Conservation (phyloP, 92 coral and sea anemone species). For the Isaurus tuberculatus region DNA sequence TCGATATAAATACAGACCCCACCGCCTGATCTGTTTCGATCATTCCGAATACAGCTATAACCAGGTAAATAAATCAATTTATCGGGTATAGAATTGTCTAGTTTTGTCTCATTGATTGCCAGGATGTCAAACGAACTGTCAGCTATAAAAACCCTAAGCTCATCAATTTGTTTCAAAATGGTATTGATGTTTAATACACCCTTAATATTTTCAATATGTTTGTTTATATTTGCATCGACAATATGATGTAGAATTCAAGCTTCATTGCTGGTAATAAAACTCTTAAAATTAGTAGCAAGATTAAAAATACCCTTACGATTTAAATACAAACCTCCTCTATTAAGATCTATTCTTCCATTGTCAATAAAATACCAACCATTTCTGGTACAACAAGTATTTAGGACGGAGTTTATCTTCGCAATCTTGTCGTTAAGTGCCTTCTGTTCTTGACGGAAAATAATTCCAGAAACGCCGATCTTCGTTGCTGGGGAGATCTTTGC, state of each 20-base stretch:
- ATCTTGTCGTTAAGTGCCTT: constrained; percentile 23
- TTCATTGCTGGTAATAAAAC: background rate
- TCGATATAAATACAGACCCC: constrained; percentile 42
- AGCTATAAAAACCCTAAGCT: constrained; percentile 16
- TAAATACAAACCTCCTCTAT: background rate
- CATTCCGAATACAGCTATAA: constrained; percentile 41
- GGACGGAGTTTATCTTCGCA: constrained; percentile 19
- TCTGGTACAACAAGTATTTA: constrained; percentile 20
- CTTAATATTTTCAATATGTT: background rate
- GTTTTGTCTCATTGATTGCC: constrained; percentile 34
- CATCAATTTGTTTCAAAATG: background rate
- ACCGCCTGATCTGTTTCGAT: constrained; percentile 30
- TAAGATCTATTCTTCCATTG: constrained; percentile 8
- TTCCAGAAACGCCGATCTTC: constrained; percentile 25
- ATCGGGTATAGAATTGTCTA: constrained; percentile 31
- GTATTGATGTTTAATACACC: background rate
- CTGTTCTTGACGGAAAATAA: constrained; percentile 17
- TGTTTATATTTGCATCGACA: constrained; percentile 3
- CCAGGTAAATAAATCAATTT: constrained; percentile 7
- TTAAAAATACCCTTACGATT: constrained; percentile 25
- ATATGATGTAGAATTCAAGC: background rate
- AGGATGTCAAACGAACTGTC: constrained; percentile 21
- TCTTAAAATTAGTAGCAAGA: constrained; percentile 19
- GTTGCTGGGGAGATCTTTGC: constrained; percentile 10
- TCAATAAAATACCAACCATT: constrained; percentile 22